Evolutionary conservation across 2,113 vertebrate genomes (phyloP), one percentile per base, ranked within the genome.

Genomic region (Upupa epops): DNA sequence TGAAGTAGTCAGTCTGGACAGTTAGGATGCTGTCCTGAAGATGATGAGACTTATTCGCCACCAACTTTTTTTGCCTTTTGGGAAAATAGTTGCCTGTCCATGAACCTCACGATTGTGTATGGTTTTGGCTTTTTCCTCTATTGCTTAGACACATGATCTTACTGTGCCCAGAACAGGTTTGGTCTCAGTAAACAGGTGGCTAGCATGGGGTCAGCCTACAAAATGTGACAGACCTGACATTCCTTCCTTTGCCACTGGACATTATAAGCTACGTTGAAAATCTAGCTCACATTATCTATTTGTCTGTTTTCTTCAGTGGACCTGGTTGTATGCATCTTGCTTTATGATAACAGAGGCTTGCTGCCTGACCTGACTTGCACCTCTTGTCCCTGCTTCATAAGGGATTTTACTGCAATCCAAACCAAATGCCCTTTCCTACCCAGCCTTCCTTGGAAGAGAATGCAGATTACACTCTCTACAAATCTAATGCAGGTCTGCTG

Each of bases 391-490:
- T 85, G 63, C 81, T 93, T 89, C 68, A 13, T 87, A 93, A 70
- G 84, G 89, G 55, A 82, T 94, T 92, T 94, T 92, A 93, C 93
- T 75, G 72, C 87, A 95, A 94, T 92, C 71, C 74, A 65, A 96
- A 91, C 36, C 95, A 95, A 93, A 96, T 96, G 95, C 91, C 63
- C 68, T 74, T 93, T 89, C 81, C 81, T 91, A 94, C 29, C 36
- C 94, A 93, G 89, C 70, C 91, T 89, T 92, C 94, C 89, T 89
- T 96, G 95, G 87, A 96, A 94, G 91, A 87, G 84, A 96, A 92
- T 87, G 89, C 89, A 95, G 93, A 89, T 93, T 87, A 91, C 87
- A 95, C 78, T 93, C 93, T 78, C 59, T 91, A 96, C 94, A 96
- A 96, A 94, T 95, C 75, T 89, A 92, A 92, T 73, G 66, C 93